Conservation (phyloP, 2,888 invertebrate species). For the Allolobophora icterica region DNA sequence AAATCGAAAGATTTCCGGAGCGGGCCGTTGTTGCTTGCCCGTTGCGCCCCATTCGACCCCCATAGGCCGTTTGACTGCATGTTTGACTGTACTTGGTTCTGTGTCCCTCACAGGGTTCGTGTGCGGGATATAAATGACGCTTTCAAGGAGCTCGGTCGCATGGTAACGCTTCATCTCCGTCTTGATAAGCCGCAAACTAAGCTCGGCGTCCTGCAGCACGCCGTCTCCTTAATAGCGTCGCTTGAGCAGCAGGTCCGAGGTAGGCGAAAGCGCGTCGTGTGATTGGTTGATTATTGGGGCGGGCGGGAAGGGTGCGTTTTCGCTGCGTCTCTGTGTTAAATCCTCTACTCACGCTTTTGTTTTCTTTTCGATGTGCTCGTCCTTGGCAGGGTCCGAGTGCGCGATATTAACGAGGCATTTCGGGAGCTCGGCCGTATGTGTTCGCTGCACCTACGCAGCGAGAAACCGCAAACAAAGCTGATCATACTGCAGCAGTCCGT, state of each 20-base stretch:
- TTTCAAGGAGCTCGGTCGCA: constrained; percentile 93
- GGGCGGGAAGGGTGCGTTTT: not conserved
- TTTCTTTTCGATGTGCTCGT: not conserved
- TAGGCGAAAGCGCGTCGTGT: constrained; percentile 60
- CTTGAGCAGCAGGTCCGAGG: constrained; percentile 97
- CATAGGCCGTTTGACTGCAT: not conserved
- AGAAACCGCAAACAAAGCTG: constrained; percentile 96
- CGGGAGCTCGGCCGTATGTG: constrained; percentile 98
- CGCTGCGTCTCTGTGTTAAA: not conserved
- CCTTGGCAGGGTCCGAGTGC: constrained; percentile 85
- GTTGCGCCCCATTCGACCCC: not conserved
- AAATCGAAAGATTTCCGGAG: not conserved
- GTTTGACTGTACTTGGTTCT: constrained; percentile 22
- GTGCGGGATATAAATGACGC: constrained; percentile 99
- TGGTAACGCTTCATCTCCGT: constrained; percentile 96
- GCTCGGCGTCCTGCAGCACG: constrained; percentile 95
- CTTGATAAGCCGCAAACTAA: constrained; percentile 98
- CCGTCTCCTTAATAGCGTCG: constrained; percentile 96
- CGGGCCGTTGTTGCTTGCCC: not conserved
- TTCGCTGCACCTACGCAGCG: constrained; percentile 83
- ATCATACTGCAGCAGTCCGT: constrained; percentile 98
- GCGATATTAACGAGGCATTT: constrained; percentile 97
- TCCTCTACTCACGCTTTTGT: not conserved
- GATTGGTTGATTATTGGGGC: constrained; percentile 11
- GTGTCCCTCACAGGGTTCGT: constrained; percentile 77